Percentiles rank a stretch among this genome's conserved stretches.
Evolutionary conservation across 1,140 invertebrate species (phyloP).

Genomic region (Drosophila miranda): DNA sequence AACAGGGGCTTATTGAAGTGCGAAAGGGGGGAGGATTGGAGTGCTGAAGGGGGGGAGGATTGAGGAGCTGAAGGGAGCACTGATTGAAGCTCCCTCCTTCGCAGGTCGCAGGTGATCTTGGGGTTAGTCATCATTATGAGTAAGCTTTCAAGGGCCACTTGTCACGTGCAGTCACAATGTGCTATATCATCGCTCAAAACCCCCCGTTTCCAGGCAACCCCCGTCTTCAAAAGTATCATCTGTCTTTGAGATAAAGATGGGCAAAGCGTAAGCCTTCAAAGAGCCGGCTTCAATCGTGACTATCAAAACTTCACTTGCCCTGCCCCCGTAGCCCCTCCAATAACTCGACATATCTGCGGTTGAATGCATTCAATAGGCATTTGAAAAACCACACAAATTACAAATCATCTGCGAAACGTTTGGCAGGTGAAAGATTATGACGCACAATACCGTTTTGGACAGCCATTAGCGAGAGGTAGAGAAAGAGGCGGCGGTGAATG

Average conservation of each 20-base stretch:
- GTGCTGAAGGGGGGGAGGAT: too few relatives aligned
- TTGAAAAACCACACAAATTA: conserved; percentile 57
- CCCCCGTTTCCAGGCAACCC: conserved; percentile 5
- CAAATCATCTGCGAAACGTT: conserved; percentile 55
- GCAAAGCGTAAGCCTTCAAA: conserved; percentile 23
- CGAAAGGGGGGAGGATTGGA: too few relatives aligned
- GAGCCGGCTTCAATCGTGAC: conserved; percentile 37
- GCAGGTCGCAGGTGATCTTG: neutral
- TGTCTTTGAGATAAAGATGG: conserved; percentile 13
- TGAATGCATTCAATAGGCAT: conserved; percentile 47
- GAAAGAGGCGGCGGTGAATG: conserved; percentile 16
- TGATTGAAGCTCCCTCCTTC: too few relatives aligned
- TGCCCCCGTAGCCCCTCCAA: conserved; percentile 6
- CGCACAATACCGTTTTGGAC: conserved; percentile 55
- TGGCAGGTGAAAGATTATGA: conserved; percentile 74
- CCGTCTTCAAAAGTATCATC: conserved; percentile 16
- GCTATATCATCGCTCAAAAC: neutral
- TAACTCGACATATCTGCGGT: conserved; percentile 30
- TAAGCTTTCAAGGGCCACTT: neutral
- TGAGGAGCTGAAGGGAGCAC: too few relatives aligned
- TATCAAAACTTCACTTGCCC: conserved; percentile 24
- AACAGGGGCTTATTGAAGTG: conserved; percentile 7
- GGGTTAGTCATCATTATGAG: neutral
- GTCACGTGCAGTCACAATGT: conserved; percentile 7
- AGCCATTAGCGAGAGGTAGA: neutral